Conservation (phyloP, 1,140 invertebrate species). For the Nasonia longicornis region DNA sequence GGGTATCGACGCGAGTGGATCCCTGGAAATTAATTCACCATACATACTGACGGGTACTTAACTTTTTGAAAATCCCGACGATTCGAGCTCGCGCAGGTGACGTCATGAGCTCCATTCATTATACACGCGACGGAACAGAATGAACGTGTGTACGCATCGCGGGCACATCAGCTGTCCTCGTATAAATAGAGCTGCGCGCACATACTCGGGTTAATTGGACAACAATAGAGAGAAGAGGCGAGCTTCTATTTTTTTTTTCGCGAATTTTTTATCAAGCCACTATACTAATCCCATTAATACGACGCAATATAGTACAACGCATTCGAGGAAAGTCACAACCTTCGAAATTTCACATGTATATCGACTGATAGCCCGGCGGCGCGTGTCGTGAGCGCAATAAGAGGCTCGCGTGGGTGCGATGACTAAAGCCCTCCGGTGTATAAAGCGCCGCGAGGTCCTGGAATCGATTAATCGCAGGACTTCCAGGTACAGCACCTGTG, state of each 20-base stretch:
- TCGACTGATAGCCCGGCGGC: neutral
- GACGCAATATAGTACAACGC: too few relatives aligned
- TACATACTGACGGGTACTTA: neutral
- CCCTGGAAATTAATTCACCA: too few relatives aligned
- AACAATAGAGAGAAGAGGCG: too few relatives aligned
- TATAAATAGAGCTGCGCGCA: too few relatives aligned
- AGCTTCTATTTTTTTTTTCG: too few relatives aligned
- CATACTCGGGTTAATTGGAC: too few relatives aligned
- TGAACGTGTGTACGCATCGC: too few relatives aligned
- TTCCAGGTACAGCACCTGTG: conserved; percentile 37
- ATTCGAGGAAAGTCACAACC: neutral
- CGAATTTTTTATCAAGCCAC: too few relatives aligned
- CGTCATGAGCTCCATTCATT: neutral
- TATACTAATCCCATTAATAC: too few relatives aligned
- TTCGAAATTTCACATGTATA: conserved; percentile 5
- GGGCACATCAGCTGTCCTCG: too few relatives aligned
- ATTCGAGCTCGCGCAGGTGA: neutral
- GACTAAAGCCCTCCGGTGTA: neutral
- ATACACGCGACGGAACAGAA: neutral
- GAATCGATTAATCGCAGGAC: conserved; percentile 30
- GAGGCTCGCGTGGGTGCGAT: neutral
- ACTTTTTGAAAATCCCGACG: neutral
- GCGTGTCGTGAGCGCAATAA: neutral
- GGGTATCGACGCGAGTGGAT: too few relatives aligned
- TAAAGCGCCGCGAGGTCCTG: neutral